These are phyloP conservation scores for Nemapogon koenigi DNA, from an alignment of 2,888 invertebrate species.

Conservation along the genomic window DNA sequence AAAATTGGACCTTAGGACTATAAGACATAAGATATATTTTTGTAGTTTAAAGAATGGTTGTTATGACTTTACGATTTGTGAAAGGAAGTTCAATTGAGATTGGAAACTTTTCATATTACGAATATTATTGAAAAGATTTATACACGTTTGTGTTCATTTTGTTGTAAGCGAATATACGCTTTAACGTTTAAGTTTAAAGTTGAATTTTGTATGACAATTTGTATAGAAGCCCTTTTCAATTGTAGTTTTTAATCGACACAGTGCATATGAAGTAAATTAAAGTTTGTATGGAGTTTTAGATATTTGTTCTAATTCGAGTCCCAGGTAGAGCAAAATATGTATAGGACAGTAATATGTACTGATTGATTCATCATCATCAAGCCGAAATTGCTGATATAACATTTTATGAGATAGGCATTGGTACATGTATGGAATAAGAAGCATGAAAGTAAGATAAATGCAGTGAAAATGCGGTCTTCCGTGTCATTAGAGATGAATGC, in stretches of 20 bases:
- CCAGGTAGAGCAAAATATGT: too few relatives aligned
- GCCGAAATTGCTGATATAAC: too few relatives aligned
- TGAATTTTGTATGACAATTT: neutral
- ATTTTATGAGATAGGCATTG: too few relatives aligned
- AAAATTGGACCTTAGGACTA: neutral
- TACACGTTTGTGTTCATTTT: neutral
- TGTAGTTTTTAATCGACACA: slow-evolving; percentile 9
- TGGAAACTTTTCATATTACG: slow-evolving; percentile 12
- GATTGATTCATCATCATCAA: too few relatives aligned
- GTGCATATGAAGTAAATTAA: too few relatives aligned
- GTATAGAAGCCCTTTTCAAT: neutral
- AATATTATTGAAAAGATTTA: slow-evolving; percentile 10
- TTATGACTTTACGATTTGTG: neutral
- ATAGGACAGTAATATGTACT: too few relatives aligned
- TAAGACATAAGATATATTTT: neutral
- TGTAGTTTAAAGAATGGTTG: neutral
- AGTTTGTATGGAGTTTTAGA: too few relatives aligned
- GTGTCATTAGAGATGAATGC: too few relatives aligned
- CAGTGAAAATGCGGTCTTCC: too few relatives aligned
- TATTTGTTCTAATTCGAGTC: too few relatives aligned
- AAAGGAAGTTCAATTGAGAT: slow-evolving; percentile 11
- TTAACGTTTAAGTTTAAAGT: neutral
- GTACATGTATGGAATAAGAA: too few relatives aligned
- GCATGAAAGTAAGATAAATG: too few relatives aligned
- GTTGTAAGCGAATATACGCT: neutral